Evolutionary conservation across 2,888 invertebrate species (phyloP).

Genomic region (Parnassius orleans): DNA sequence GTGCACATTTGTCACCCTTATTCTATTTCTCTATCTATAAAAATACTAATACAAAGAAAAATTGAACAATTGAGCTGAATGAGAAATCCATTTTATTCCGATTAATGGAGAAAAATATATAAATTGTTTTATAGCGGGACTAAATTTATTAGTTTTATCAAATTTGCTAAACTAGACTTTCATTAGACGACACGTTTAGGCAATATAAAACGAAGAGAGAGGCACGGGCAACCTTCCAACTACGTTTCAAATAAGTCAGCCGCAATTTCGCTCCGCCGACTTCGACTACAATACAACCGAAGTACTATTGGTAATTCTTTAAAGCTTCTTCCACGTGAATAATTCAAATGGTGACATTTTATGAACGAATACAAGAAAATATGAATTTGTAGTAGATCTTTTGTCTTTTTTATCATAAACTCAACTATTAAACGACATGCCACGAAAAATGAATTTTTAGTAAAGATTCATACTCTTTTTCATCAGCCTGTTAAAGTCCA

Average conservation of each 20-base stretch:
- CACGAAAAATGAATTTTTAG: too few relatives aligned
- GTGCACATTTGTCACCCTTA: too few relatives aligned
- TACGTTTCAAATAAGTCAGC: conserved; percentile 62
- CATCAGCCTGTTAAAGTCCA: too few relatives aligned
- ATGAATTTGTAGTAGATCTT: too few relatives aligned
- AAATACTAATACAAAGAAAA: too few relatives aligned
- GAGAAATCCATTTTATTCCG: too few relatives aligned
- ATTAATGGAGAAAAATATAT: not conserved
- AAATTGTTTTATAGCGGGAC: not conserved
- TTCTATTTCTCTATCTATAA: too few relatives aligned
- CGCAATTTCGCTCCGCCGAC: conserved; percentile 53
- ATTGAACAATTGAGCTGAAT: too few relatives aligned
- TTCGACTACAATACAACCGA: conserved; percentile 56
- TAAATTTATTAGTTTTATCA: conserved; percentile 6
- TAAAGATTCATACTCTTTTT: too few relatives aligned
- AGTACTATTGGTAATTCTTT: conserved; percentile 28
- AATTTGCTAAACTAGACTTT: conserved; percentile 9
- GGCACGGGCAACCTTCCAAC: conserved; percentile 63
- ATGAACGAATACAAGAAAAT: not conserved
- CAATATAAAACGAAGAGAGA: conserved; percentile 15
- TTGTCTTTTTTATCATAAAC: too few relatives aligned
- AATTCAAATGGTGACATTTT: conserved; percentile 10
- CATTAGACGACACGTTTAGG: conserved; percentile 18
- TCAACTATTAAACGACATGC: too few relatives aligned
- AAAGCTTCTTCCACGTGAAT: conserved; percentile 22